Base-by-base conservation (phyloP, 1,140 invertebrate species). In the Drosophila santomea region DNA sequence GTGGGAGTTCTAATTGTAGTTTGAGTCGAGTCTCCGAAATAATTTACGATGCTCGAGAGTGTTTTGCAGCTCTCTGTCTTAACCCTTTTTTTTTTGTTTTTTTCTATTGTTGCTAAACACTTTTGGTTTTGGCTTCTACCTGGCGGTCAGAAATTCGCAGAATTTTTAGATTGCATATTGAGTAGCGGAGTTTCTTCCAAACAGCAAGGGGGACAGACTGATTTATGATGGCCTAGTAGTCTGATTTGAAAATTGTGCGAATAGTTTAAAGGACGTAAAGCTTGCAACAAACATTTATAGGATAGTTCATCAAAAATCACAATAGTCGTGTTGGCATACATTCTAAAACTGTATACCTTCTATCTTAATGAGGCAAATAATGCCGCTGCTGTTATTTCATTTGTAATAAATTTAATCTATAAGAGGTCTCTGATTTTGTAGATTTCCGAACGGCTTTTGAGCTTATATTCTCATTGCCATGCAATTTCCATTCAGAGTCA, bases 151-250 rank as follows among this genome's bases (percentile, higher is more conserved):
- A 60, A 81, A 74, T 85, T 85, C 82, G 68, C 48, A 51, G 83
- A 86, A 86, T 59, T 74, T 86, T 59, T 51, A 83, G 83, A 88
- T 83, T 88, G 79, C 79, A 88, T 86, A 82, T 73, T 82, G 69
- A 74, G 60, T 62, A 61, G 81, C 63, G 48, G 56, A 88, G 68
- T 72, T 36, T 38, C 28, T 55, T 68, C 23, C 52, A 76, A 58
- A 38, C 32, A 14, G 14, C 10, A 44, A 58, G 25, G 48, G 58
- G 45, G 47, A 48, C 68, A 59, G 15, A 11, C 60, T 72, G 76
- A 84, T 84, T 84, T 83, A 78, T 83, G 74, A 50, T 50, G 64
- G 45, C 39, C 32, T 32, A 56, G 41, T 39, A 39, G 28, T 59
- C 66, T 67, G 32, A 43, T 69, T 10, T 14, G 38, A 52, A 57